A percentile compares a stretch with the other conserved stretches of the same genome.
Conservation (phyloP, 2,797 vertebrate genomes). For the Anguilla megastoma region DNA sequence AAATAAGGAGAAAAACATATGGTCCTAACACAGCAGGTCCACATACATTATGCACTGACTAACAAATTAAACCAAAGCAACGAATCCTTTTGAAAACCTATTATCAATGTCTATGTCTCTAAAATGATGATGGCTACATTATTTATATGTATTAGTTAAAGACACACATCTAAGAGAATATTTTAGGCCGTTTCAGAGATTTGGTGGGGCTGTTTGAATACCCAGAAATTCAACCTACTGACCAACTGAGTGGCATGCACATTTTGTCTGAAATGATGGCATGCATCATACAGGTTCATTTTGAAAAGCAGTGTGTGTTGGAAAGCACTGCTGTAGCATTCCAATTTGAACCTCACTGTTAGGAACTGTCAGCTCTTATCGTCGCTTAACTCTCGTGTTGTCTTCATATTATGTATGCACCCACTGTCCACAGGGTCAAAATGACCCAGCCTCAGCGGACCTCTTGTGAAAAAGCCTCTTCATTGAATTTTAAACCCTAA, state of each 20-base stretch:
- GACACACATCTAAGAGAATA: no score
- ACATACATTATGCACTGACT: no score
- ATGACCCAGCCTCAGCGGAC: neutral
- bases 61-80: no score
- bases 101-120: no score
- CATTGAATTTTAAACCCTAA: neutral
- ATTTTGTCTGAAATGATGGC: neutral
- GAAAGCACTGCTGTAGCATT: no score
- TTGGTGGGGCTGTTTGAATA: no score
- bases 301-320: neutral
- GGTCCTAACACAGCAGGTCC: neutral
- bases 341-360: neutral
- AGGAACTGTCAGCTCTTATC: neutral
- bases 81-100: no score
- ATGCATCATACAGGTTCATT: neutral
- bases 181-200: no score
- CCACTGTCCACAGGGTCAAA: neutral
- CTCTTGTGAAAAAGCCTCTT: neutral
- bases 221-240: no score
- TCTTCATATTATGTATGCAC: neutral
- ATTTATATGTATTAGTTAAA: no score
- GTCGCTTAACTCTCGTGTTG: neutral
- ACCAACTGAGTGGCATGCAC: neutral
- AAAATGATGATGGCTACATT: no score
- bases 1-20: neutral